phyloP scores from a whole-genome alignment of 2,113 vertebrate genomes.

The Rhinolophus ferrumequinum region DNA sequence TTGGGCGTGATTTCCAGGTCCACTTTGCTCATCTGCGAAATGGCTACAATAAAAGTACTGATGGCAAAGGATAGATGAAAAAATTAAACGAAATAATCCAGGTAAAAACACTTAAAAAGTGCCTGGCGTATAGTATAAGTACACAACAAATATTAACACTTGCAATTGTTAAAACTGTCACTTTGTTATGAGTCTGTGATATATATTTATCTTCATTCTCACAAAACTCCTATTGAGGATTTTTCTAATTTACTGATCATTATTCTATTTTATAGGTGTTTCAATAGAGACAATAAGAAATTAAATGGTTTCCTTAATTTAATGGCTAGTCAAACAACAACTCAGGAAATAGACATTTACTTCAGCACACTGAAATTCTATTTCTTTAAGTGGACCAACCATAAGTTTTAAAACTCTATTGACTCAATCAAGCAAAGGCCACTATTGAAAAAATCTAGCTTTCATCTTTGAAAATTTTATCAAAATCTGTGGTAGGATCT shows the following conservation, averaged over 20 bases:
- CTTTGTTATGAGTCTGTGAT: neutral
- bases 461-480: slow-evolving; percentile 13
- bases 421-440: neutral
- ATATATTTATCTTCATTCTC: neutral
- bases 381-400: neutral
- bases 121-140: neutral
- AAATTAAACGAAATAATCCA: neutral
- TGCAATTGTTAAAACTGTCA: neutral
- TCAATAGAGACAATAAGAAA: neutral
- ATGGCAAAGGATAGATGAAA: neutral
- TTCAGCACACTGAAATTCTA: neutral
- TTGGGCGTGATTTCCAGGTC: neutral
- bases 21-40: neutral
- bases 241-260: neutral
- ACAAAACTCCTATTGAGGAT: neutral
- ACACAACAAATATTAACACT: neutral
- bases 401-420: neutral
- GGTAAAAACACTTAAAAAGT: neutral
- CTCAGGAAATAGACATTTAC: slow-evolving; percentile 1
- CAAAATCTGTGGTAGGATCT: neutral
- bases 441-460: neutral
- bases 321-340: neutral
- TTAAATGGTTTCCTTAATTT: neutral
- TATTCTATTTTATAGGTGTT: neutral
- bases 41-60: neutral